Evolutionary conservation across 2,888 invertebrate genomes (phyloP).

Genomic region (Uropetala carovei): DNA sequence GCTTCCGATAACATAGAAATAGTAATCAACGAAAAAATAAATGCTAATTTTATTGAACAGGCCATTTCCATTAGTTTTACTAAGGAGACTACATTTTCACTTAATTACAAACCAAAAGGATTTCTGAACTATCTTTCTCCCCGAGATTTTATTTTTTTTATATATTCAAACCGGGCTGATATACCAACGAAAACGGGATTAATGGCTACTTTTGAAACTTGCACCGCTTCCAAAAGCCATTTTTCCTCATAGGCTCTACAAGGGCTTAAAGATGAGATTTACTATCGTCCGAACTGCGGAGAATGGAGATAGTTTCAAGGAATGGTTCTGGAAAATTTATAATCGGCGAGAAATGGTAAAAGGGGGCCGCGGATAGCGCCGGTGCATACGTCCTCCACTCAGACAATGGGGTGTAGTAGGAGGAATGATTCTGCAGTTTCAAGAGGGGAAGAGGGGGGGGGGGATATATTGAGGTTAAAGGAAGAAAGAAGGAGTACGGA

Average conservation of each 20-base stretch:
- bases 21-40: no score
- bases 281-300: conserved; percentile 19
- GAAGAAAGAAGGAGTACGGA: not conserved
- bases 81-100: no score
- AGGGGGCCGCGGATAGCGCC: not conserved
- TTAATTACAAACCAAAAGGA: no score
- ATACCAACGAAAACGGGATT: conserved; percentile 4
- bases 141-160: not conserved
- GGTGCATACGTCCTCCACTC: not conserved
- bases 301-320: conserved; percentile 24
- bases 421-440: conserved; percentile 29
- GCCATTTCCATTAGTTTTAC: no score
- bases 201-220: not conserved
- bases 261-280: conserved; percentile 7
- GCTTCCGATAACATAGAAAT: no score
- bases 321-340: conserved; percentile 16
- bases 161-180: not conserved
- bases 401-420: conserved; percentile 17
- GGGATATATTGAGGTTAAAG: conserved; percentile 8
- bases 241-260: not conserved
- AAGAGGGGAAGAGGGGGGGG: not conserved
- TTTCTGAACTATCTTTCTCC: not conserved
- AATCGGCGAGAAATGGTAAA: not conserved
- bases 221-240: not conserved
- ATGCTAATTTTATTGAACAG: no score